A percentile compares a stretch with the other conserved stretches of the same genome.
Evolutionary conservation across 2,888 invertebrate species (phyloP).

Genomic region (Dolichomitus sp.): DNA sequence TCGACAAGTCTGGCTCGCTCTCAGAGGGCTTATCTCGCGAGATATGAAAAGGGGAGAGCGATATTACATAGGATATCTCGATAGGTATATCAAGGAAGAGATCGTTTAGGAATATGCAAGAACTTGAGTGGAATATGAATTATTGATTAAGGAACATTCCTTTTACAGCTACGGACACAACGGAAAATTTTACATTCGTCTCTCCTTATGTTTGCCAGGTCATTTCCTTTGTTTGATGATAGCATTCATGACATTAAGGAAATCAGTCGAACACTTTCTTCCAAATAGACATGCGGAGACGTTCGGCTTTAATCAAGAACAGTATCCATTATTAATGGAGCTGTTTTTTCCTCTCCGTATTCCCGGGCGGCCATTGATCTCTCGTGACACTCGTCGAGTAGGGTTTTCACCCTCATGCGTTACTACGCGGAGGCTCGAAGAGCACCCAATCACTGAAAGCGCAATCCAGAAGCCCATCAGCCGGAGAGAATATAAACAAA

Average conservation of each 20-base stretch:
- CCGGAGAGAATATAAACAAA: constrained; percentile 29
- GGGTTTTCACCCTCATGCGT: constrained; percentile 7
- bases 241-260: neutral
- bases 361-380: constrained; percentile 1
- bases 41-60: constrained; percentile 37
- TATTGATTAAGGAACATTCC: constrained; percentile 27
- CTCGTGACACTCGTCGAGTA: constrained; percentile 7
- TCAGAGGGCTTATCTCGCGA: constrained; percentile 14
- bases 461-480: constrained; percentile 23
- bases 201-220: neutral
- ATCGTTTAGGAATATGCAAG: constrained; percentile 24
- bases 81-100: constrained; percentile 16
- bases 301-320: constrained; percentile 4
- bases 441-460: constrained; percentile 21
- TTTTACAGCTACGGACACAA: neutral
- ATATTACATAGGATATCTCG: constrained; percentile 9
- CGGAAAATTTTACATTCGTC: neutral
- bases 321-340: constrained; percentile 6
- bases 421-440: neutral
- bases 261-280: neutral
- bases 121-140: constrained; percentile 55
- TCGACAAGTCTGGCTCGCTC: constrained; percentile 18
- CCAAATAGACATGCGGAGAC: neutral
- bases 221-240: neutral
- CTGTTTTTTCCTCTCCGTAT: neutral